phyloP scores from a whole-genome alignment of 2,113 vertebrate species.

The Malurus elegans region DNA sequence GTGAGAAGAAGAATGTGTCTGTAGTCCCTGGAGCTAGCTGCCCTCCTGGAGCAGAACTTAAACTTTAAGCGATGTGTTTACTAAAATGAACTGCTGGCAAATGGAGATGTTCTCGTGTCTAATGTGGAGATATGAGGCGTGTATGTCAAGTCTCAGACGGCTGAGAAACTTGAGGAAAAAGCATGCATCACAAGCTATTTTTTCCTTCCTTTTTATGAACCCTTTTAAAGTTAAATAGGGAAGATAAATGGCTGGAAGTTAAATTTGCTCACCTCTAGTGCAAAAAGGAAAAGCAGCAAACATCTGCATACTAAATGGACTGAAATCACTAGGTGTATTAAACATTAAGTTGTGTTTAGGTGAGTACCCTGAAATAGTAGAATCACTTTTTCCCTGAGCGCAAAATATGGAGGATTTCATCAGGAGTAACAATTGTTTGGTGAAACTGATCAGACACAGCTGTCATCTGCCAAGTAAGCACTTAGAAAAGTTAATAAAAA shows the following conservation, averaged over 20 bases:
- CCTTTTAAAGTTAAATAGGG: neutral
- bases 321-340: neutral
- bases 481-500: neutral
- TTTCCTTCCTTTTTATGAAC: neutral
- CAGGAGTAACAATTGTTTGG: neutral
- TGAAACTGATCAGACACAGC: neutral
- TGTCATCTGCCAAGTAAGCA: neutral
- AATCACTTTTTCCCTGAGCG: neutral
- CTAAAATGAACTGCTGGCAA: neutral
- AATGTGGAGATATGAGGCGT: neutral
- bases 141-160: neutral
- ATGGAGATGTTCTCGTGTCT: neutral
- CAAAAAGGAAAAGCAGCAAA: neutral
- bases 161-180: neutral
- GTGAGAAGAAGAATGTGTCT: neutral
- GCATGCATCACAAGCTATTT: neutral
- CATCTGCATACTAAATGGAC: neutral
- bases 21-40: neutral
- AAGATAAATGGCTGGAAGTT: neutral
- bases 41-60: neutral
- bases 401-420: neutral
- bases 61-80: fast-evolving
- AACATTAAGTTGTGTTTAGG: neutral
- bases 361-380: neutral
- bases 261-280: neutral